phyloP scores from a whole-genome alignment of 1,140 invertebrate species.

The Drosophila varians region DNA sequence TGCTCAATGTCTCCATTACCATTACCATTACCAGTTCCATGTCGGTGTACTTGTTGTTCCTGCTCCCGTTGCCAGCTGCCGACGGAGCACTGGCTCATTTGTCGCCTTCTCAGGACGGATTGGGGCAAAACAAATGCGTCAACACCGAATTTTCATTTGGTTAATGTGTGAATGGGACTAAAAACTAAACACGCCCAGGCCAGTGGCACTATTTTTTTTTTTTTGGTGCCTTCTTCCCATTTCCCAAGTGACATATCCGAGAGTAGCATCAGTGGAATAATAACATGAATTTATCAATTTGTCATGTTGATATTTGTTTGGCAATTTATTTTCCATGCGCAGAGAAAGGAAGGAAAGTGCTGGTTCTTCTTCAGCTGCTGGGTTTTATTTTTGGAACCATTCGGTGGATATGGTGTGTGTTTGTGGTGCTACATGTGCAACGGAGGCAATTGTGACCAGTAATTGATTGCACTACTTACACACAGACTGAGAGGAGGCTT shows the following conservation, averaged over 20 bases:
- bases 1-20: slow-evolving; percentile 71
- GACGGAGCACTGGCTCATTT: slow-evolving; percentile 64
- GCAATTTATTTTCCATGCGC: slow-evolving; percentile 77
- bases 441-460: slow-evolving; percentile 63
- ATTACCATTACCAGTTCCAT: slow-evolving; percentile 40
- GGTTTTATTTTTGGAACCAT: slow-evolving; percentile 58
- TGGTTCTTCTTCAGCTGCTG: slow-evolving; percentile 30
- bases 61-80: slow-evolving; percentile 62
- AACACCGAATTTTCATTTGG: slow-evolving; percentile 82
- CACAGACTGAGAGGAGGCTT: slow-evolving; percentile 26
- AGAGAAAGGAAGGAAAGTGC: slow-evolving; percentile 1
- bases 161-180: slow-evolving; percentile 78
- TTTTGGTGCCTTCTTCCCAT: background rate
- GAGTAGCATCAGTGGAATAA: slow-evolving; percentile 67
- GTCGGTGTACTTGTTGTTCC: slow-evolving; percentile 43
- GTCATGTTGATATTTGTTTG: slow-evolving; percentile 83
- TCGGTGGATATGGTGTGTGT: slow-evolving; percentile 1
- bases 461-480: slow-evolving; percentile 73
- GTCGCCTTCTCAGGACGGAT: slow-evolving; percentile 50
- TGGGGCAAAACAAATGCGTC: slow-evolving; percentile 80
- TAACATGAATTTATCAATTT: slow-evolving; percentile 83
- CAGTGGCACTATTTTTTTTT: slow-evolving; percentile 14
- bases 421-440: slow-evolving; percentile 37
- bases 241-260: slow-evolving; percentile 23
- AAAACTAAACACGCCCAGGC: slow-evolving; percentile 36